Evolutionary conservation across 2,113 vertebrate species (phyloP).

Genomic region (Odocoileus hemionus): DNA sequence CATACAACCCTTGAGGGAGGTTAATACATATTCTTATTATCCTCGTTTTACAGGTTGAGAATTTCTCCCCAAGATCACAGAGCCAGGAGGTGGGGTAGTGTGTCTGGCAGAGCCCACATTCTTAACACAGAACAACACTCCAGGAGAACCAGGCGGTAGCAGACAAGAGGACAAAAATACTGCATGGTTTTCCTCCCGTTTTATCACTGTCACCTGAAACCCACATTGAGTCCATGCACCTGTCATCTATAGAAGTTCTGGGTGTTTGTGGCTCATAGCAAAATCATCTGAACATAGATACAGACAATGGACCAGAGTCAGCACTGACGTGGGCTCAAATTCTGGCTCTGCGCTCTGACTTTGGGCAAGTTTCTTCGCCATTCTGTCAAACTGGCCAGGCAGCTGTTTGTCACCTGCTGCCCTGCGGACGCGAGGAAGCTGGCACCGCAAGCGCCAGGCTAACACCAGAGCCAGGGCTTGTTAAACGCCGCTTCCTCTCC

Average conservation of each 20-base stretch:
- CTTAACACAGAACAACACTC: background rate
- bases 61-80: conserved; percentile 22
- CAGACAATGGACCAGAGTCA: no score
- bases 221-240: background rate
- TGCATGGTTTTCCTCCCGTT: background rate
- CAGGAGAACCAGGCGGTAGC: background rate
- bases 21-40: background rate
- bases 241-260: background rate
- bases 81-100: background rate
- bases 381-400: background rate
- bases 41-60: background rate
- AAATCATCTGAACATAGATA: background rate
- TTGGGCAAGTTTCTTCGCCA: background rate
- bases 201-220: background rate
- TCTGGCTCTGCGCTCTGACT: background rate
- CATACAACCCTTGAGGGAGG: background rate
- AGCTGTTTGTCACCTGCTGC: background rate
- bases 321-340: background rate
- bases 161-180: background rate
- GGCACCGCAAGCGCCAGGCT: background rate
- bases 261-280: background rate
- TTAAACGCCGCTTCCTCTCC: background rate
- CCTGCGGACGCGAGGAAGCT: background rate
- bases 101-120: conserved; percentile 7
- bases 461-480: background rate